A percentile compares a stretch with the other conserved stretches of the same genome.
Conservation (phyloP, 2,797 vertebrate species). For the Coreius guichenoti region DNA sequence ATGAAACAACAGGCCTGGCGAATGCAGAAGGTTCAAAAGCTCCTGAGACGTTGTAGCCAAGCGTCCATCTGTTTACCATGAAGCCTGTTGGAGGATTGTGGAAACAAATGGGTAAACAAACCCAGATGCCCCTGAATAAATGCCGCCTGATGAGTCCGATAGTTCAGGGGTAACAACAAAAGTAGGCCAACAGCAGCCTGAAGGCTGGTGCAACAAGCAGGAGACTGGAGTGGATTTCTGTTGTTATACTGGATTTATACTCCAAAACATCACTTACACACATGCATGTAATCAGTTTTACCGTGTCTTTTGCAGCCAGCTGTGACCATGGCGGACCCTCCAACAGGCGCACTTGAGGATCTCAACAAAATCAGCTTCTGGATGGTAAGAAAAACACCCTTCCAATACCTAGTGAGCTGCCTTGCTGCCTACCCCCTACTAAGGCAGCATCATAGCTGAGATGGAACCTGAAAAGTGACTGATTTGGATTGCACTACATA, state of each 20-base stretch:
- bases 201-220: background rate
- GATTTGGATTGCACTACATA: background rate
- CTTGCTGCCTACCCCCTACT: background rate
- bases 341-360: constrained; percentile 70
- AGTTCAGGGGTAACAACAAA: background rate
- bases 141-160: background rate
- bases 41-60: background rate
- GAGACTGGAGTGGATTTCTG: background rate
- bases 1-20: background rate
- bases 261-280: background rate
- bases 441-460: background rate
- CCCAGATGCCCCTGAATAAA: constrained; percentile 22
- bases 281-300: background rate
- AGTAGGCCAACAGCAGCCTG: background rate
- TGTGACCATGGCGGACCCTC: constrained; percentile 72
- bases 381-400: constrained; percentile 73
- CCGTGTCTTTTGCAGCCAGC: constrained; percentile 62
- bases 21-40: constrained; percentile 2
- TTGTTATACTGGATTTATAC: background rate
- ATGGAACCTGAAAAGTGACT: background rate
- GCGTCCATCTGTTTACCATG: constrained; percentile 5
- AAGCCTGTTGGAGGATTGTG: constrained; percentile 12
- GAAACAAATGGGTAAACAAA: constrained; percentile 5
- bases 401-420: background rate
- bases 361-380: constrained; percentile 79